Evolutionary conservation across 2,113 vertebrate species (phyloP), one percentile per base, ranked within the genome.

Genomic region (Vombatus ursinus): DNA sequence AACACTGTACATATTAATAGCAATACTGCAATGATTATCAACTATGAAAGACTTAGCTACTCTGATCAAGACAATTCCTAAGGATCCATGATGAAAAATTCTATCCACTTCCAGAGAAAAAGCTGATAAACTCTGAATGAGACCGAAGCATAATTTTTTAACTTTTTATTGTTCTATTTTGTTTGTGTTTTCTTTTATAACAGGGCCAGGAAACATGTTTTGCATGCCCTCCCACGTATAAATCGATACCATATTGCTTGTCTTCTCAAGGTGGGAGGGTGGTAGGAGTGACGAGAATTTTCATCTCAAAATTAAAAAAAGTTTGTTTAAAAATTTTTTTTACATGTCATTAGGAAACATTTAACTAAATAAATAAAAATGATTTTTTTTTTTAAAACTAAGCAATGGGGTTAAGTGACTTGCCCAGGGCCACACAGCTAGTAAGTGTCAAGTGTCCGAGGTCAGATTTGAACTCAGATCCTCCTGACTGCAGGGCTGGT

Each of bases 251-350:
- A 84, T n/a, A 68, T 68, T 37, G 61, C 31, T 68, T 37, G 3
- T 12, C 5, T 68, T 37, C 31, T 68, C 6, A 68, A 68, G 31
- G 37, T n/a, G 11, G 31, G 61, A 31, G 11, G 26, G 57, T 26
- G 28, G 4, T 68, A 16, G 16, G n/a, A 22, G 68, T 84, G n/a
- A 84, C 19, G 16, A 84, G 19, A 44, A n/a, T 0, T 48, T n/a
- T 25, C 9, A 95, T 51, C 49, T 93, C 28, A 92, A 94, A 97
- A 93, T 68, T 50, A 23, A 96, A 96, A 93, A 96, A 92, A 31
- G 10, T 44, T 19, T 94, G 92, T 96, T 84, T 90, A 49, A 93
- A 44, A 50, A 49, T 9, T 54, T 54, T 37, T 68, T 77, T 77
- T 22, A 77, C 37, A 77, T 77, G 37, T n/a, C 6, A 68, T 68